Evolutionary conservation across 2,888 invertebrate species (phyloP).

Genomic region (Orthosia incerta): DNA sequence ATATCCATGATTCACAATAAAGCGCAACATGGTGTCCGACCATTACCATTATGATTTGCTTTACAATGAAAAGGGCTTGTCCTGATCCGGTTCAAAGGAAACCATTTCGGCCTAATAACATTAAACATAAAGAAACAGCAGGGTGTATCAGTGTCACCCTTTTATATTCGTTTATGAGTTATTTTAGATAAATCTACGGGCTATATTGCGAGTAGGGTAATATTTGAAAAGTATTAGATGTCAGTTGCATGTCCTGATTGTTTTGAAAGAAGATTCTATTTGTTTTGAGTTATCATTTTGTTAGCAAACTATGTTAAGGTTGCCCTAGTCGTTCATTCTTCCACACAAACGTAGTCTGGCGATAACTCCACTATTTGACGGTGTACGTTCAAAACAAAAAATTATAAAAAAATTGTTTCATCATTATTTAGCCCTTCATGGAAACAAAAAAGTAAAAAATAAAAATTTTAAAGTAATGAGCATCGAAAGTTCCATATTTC

Average conservation of each 20-base stretch:
- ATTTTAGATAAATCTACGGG: conserved; percentile 73
- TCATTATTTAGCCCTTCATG: too few relatives aligned
- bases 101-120: conserved; percentile 86
- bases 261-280: neutral
- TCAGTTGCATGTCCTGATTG: conserved; percentile 6
- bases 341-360: too few relatives aligned
- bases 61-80: conserved; percentile 85
- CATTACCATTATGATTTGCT: conserved; percentile 89
- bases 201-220: conserved; percentile 50
- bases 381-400: too few relatives aligned
- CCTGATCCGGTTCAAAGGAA: conserved; percentile 82
- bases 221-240: conserved; percentile 39
- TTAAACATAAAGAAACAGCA: conserved; percentile 88
- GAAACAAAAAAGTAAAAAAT: too few relatives aligned
- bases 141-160: conserved; percentile 88
- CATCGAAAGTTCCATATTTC: too few relatives aligned
- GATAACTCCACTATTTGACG: too few relatives aligned
- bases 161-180: conserved; percentile 79
- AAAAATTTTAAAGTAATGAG: too few relatives aligned
- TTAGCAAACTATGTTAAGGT: neutral
- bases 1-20: conserved; percentile 73
- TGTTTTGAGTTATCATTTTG: neutral
- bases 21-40: conserved; percentile 86
- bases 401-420: too few relatives aligned
- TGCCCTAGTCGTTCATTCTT: too few relatives aligned